A percentile compares a stretch with the other conserved stretches of the same genome.
phyloP scores from a whole-genome alignment of 1,140 invertebrate genomes.

The Drosophila funebris region DNA sequence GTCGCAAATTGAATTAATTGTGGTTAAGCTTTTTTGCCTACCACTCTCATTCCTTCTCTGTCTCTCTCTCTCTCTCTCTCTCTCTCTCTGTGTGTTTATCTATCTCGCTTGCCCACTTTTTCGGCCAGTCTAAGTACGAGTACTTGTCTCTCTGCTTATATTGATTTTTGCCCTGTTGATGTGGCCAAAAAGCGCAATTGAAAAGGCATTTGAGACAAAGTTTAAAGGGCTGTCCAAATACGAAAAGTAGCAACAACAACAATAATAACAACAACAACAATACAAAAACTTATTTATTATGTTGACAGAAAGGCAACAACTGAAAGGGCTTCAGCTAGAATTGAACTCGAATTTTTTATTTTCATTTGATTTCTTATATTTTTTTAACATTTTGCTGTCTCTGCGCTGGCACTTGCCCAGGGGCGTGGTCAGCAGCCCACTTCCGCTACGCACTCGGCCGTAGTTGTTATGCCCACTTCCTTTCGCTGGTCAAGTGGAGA shows the following conservation, averaged over 20 bases:
- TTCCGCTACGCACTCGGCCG: slow-evolving; percentile 58
- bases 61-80: background rate
- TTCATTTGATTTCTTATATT: no score
- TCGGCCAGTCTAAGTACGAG: background rate
- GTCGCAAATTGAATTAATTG: slow-evolving; percentile 65
- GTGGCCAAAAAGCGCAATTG: slow-evolving; percentile 56
- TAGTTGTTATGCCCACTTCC: slow-evolving; percentile 44
- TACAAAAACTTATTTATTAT: slow-evolving; percentile 80
- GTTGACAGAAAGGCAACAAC: slow-evolving; percentile 53
- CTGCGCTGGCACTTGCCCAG: background rate
- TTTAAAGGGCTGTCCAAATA: slow-evolving; percentile 76
- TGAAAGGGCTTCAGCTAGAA: slow-evolving; percentile 16
- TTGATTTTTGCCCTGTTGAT: slow-evolving; percentile 48
- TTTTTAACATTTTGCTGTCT: background rate
- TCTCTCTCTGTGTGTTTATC: background rate
- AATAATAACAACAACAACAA: no score
- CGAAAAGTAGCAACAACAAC: slow-evolving; percentile 65
- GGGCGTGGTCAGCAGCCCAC: slow-evolving; percentile 14
- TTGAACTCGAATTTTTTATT: slow-evolving; percentile 29
- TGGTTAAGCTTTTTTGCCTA: slow-evolving; percentile 29
- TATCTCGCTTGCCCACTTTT: background rate
- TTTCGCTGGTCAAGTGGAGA: background rate
- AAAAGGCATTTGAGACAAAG: slow-evolving; percentile 69
- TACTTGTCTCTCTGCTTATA: slow-evolving; percentile 17
- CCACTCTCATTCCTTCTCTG: background rate